Evolutionary conservation across 2,888 invertebrate genomes (phyloP), one percentile per base, ranked within the genome.

Genomic region (Ophioninae sp.): DNA sequence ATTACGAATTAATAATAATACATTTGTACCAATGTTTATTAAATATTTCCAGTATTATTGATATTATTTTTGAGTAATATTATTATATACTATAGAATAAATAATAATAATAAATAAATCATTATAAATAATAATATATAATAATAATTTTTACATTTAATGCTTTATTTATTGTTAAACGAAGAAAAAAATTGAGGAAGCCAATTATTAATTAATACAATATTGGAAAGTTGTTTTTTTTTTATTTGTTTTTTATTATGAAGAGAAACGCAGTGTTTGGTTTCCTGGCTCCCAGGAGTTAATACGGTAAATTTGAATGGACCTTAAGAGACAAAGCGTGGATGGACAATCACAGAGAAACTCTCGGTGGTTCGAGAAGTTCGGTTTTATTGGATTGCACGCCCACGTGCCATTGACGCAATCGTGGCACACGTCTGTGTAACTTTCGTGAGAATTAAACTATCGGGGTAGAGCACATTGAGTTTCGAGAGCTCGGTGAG

Each of bases 361-460:
- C 23, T 51, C 30, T 30, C 44, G 44, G 8, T 20, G 41, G 44
- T 44, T 44, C 22, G 23, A 17, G 20, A 68, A 77, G 76, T 77
- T 44, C 30, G n/a, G 51, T 30, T 77, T 69, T 51, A 77, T 77
- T 44, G 68, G 30, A 77, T 69, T 69, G 30, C 41, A 10, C 51
- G 58, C 37, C 30, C 74, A 17, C 22, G 39, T 20, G 3, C 1
- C 75, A 75, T 65, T 56, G 75, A 76, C 23, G 67, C 37, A 51
- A 44, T 59, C 10, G 20, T 6, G 30, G 44, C 68, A 77, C 68
- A 61, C 44, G 68, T 22, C 51, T 41, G 23, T 17, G 7, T 8
- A 77, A 22, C 30, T 44, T 44, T 68, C 61, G 23, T 44, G 61
- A 13, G 30, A 68, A 69, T 68, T 77, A 61, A 59, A 61, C 61